Evolutionary conservation across 2,113 vertebrate genomes (phyloP), one percentile per base, ranked within the genome.

Genomic region (Chaetodon auriga): DNA sequence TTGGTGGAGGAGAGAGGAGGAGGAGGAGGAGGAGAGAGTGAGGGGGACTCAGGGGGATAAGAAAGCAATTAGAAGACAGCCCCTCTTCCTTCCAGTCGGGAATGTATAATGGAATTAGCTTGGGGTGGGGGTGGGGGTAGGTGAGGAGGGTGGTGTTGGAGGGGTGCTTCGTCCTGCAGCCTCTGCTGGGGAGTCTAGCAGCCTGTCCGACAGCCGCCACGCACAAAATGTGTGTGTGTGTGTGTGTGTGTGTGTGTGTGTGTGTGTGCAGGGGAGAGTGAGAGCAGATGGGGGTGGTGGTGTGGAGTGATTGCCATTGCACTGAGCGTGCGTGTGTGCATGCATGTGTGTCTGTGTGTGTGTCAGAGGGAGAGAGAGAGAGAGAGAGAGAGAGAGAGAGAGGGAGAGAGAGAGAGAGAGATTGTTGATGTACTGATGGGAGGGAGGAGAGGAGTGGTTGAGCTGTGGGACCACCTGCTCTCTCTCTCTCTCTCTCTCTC

Each of bases 41-140:
- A 76, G 82, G 87, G 84, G 82, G 89, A 87, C 94, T 94, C 94
- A 48, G 87, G 95, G 94, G 95, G 94, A 95, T 95, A 95, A 94
- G 94, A 95, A 95, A 96, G 95, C 95, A 96, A 95, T 96, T 95
- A 96, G 95, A 94, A 94, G 92, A 93, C 94, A 95, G 93, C 89
- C 94, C 92, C 93, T 93, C 90, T 94, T 93, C 93, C 95, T 95
- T 95, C 93, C 94, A 95, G 94, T 95, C 84, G 71, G 89, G 94
- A 94, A 95, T 94, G 88, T 94, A 95, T 95, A 95, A 96, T 95
- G 95, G 95, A 95, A 96, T 95, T 95, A 95, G 94, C 94, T 94
- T 7, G 3, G 82, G 69, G 66, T 43, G 72, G 45, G 41, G 58
- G 49, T 46, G 19, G 68, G 19, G 7, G 75, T 70, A 13, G 46